A percentile compares a stretch with the other conserved stretches of the same genome.
These are phyloP conservation scores for Indicator maculatus DNA, from an alignment of 2,113 vertebrate genomes.

Conservation along the genomic window DNA sequence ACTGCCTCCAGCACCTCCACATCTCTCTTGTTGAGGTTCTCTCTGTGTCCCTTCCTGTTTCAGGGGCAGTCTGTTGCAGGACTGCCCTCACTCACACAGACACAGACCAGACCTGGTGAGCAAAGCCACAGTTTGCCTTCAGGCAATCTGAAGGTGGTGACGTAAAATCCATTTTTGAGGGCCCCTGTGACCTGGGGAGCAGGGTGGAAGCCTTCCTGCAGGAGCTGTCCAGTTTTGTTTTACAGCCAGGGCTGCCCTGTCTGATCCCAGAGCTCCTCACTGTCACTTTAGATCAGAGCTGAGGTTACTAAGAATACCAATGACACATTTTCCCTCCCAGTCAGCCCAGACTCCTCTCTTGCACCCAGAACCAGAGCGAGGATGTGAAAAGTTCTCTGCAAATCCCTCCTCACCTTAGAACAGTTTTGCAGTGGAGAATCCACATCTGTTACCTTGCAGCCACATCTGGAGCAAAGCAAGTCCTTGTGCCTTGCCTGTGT, in stretches of 20 bases:
- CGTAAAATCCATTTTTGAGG: neutral
- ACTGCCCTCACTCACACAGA: neutral
- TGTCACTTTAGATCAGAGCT: neutral
- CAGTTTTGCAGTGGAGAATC: neutral
- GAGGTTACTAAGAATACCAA: neutral
- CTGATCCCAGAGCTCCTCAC: neutral
- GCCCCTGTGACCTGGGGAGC: neutral
- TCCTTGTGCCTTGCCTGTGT: rapidly evolving
- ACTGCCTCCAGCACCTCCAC: too few species aligned
- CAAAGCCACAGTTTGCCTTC: neutral
- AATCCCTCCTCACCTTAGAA: neutral
- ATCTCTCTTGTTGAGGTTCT: neutral
- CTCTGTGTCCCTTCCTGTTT: rapidly evolving
- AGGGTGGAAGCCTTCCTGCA: neutral
- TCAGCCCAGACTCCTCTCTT: neutral
- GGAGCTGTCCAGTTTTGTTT: neutral
- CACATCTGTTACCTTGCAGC: neutral
- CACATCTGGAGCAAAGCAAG: rapidly evolving
- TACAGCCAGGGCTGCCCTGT: neutral
- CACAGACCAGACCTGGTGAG: neutral
- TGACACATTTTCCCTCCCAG: neutral
- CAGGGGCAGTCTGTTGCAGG: neutral
- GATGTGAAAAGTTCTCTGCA: neutral
- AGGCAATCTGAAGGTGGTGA: neutral
- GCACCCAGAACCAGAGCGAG: neutral